Evolutionary conservation across 1,140 invertebrate species (phyloP), one percentile per base, ranked within the genome.

Genomic region (Lucilia cuprina): DNA sequence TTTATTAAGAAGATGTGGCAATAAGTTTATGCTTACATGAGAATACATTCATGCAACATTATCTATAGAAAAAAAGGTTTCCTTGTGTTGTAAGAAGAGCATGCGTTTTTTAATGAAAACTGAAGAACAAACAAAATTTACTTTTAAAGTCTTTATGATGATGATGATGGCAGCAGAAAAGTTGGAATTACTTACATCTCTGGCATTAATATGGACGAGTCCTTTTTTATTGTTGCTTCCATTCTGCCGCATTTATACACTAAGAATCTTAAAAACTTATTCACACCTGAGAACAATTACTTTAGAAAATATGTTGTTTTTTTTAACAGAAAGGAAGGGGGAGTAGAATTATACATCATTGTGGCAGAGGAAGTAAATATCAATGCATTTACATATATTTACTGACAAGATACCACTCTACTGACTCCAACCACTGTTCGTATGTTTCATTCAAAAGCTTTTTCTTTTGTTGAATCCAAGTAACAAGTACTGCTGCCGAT

Each of bases 231-330:
- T 25, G 7, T 21, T 70, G 8, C n/a, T 7, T n/a, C 55, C 55
- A 60, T 19, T 19, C 65, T 25, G 19, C 19, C 65, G 25, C n/a
- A 21, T 25, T 55, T 9, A 70, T 12, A 70, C 65, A 70, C 9
- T 70, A 50, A 50, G 74, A 55, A 75, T 74, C 83, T 83, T 83
- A 83, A 70, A 70, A 65, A 83, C 74, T 70, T 83, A 65, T 83
- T 83, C 83, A 83, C 83, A 83, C 83, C 83, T 83, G 65, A 74
- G 35, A 83, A 83, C 83, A 83, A 83, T 83, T 75, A 60, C 74
- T 70, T 70, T 21, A 12, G 19, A 55, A 55, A 41, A 41, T 41
- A 41, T 55, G 7, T 55, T 55, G 4, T 55, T 8, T 55, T 41
- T 7, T 41, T 41, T 41, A n/a, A 41, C 41, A 14, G 12, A 5